These are phyloP conservation scores for Motacilla alba DNA, from an alignment of 2,113 vertebrate species.

Conservation along the genomic window DNA sequence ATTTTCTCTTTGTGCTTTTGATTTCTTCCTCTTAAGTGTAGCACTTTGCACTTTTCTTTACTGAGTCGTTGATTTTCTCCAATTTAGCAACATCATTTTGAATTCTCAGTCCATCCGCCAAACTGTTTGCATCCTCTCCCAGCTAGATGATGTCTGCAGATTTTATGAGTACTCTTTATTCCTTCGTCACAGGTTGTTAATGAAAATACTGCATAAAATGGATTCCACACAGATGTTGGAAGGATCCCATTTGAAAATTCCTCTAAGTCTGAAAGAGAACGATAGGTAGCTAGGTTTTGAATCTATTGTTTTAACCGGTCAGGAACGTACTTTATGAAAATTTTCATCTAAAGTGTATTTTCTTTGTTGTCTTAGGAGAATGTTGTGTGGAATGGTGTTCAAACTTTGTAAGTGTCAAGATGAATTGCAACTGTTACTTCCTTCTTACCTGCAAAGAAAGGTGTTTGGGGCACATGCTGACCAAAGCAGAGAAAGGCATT, in stretches of 20 bases:
- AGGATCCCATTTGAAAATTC: neutral
- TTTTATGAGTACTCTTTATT: slow-evolving; percentile 66
- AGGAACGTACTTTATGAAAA: neutral
- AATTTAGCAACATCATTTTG: slow-evolving; percentile 56
- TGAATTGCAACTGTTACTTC: neutral
- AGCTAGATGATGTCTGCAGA: slow-evolving; percentile 62
- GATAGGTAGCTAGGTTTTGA: neutral
- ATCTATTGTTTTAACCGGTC: neutral
- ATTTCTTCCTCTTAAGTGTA: slow-evolving; percentile 52
- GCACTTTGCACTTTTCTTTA: slow-evolving; percentile 52
- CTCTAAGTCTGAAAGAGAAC: neutral
- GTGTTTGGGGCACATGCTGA: neutral
- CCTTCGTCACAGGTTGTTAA: slow-evolving; percentile 64
- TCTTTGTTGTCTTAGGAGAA: neutral
- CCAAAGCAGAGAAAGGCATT: neutral
- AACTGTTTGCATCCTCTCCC: slow-evolving; percentile 64
- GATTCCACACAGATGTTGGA: slow-evolving; percentile 52
- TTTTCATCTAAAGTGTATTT: neutral
- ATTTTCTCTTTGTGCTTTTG: slow-evolving; percentile 51
- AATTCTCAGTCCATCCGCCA: slow-evolving; percentile 58
- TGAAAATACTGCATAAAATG: slow-evolving; percentile 62
- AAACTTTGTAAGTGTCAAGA: neutral
- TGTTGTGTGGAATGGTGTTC: neutral
- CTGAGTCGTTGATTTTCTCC: slow-evolving; percentile 57
- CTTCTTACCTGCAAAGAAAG: neutral